Conservation (phyloP, 2,797 vertebrate species). For the Enteromius anoplus region DNA sequence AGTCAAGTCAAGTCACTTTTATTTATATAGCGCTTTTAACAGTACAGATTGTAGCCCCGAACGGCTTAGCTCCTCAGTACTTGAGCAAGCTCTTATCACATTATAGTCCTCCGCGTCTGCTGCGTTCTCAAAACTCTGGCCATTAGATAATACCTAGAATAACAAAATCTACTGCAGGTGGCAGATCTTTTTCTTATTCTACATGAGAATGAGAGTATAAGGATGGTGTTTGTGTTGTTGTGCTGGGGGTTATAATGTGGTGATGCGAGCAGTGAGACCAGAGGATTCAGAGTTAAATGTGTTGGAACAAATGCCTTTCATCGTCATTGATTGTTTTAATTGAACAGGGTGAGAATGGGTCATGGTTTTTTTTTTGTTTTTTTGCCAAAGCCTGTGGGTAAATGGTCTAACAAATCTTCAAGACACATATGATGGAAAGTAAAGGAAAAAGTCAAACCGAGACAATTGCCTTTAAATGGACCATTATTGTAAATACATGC, state of each 20-base stretch:
- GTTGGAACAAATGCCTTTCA: slow-evolving; percentile 50
- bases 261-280: slow-evolving; percentile 8
- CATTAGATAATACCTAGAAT: too few species aligned
- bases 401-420: slow-evolving; percentile 35
- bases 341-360: slow-evolving; percentile 37
- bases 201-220: neutral
- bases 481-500: slow-evolving; percentile 71
- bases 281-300: slow-evolving; percentile 50
- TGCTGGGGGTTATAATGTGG: slow-evolving; percentile 1
- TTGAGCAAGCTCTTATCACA: too few species aligned
- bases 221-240: slow-evolving; percentile 32
- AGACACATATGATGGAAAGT: slow-evolving; percentile 27
- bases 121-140: too few species aligned
- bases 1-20: too few species aligned
- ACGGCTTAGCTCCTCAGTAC: too few species aligned
- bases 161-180: neutral
- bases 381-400: neutral
- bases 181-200: too few species aligned
- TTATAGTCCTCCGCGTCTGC: too few species aligned
- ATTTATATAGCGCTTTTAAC: too few species aligned
- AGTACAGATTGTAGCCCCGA: too few species aligned
- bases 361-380: neutral
- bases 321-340: slow-evolving; percentile 50
- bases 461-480: slow-evolving; percentile 72
- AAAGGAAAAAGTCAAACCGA: slow-evolving; percentile 55